phyloP scores from a whole-genome alignment of 2,113 vertebrate species.

The Perca fluviatilis region DNA sequence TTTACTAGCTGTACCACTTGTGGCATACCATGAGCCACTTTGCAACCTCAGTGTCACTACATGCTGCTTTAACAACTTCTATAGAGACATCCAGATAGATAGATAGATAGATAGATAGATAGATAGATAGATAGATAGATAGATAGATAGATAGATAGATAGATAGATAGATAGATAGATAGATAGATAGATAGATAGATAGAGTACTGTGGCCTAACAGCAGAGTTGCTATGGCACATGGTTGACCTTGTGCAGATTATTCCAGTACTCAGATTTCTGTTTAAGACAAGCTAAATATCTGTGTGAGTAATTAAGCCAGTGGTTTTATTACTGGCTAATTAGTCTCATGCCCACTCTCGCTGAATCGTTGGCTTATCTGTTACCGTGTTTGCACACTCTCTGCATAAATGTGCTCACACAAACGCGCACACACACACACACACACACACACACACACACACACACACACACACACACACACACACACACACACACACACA shows the following conservation, averaged over 20 bases:
- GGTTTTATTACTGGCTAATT: conserved; percentile 74
- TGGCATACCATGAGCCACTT: too few species aligned
- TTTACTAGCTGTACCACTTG: too few species aligned
- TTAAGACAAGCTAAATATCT: conserved; percentile 61
- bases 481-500: conserved; percentile 24
- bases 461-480: background rate
- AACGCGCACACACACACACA: background rate
- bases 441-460: too few species aligned
- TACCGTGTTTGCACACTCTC: conserved; percentile 71
- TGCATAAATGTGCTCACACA: conserved; percentile 52
- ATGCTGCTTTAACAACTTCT: background rate
- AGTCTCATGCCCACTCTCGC: conserved; percentile 61
- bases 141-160: background rate
- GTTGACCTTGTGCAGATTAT: conserved; percentile 68
- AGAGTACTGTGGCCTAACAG: background rate
- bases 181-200: background rate
- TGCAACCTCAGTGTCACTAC: too few species aligned
- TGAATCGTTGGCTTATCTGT: conserved; percentile 63
- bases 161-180: background rate
- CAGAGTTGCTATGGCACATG: conserved; percentile 13
- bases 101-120: background rate
- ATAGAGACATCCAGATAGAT: background rate
- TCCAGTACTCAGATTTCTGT: conserved; percentile 38
- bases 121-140: conserved; percentile 6
- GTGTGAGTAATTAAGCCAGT: conserved; percentile 67